Evolutionary conservation across 2,113 vertebrate genomes (phyloP).

Genomic region (Lamprologus callipterus): DNA sequence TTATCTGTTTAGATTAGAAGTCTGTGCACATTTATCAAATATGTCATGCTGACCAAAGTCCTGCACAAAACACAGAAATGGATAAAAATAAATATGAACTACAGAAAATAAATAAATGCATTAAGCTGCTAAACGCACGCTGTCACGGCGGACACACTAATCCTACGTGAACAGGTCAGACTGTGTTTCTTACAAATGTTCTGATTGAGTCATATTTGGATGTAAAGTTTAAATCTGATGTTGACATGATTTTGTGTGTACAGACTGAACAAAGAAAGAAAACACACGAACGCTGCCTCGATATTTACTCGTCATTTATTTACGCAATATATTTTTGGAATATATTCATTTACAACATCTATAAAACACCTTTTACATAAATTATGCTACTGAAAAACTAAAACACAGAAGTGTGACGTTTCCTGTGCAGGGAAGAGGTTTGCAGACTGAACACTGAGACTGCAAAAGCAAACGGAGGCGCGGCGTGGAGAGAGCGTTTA

Average conservation of each 20-base stretch:
- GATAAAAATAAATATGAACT: neutral
- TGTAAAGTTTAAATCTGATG: neutral
- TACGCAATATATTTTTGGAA: conserved; percentile 60
- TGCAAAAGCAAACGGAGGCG: conserved; percentile 1
- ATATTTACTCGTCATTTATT: conserved; percentile 51
- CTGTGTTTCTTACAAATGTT: neutral
- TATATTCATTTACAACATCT: conserved; percentile 72
- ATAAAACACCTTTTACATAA: conserved; percentile 69
- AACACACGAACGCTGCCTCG: neutral
- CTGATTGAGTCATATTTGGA: neutral
- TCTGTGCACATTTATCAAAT: neutral
- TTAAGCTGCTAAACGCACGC: neutral
- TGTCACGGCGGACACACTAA: neutral
- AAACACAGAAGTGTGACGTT: conserved; percentile 14
- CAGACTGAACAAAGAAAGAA: neutral
- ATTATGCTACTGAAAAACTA: conserved; percentile 58
- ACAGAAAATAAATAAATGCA: neutral
- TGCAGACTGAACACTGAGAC: neutral
- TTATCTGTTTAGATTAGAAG: neutral
- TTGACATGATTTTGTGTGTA: neutral
- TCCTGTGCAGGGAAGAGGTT: neutral
- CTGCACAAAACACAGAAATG: fast-evolving
- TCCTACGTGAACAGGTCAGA: fast-evolving
- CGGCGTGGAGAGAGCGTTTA: neutral
- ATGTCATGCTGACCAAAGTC: neutral